Base-by-base conservation (phyloP, 2,888 invertebrate species). In the Orchesellides sinensis region DNA sequence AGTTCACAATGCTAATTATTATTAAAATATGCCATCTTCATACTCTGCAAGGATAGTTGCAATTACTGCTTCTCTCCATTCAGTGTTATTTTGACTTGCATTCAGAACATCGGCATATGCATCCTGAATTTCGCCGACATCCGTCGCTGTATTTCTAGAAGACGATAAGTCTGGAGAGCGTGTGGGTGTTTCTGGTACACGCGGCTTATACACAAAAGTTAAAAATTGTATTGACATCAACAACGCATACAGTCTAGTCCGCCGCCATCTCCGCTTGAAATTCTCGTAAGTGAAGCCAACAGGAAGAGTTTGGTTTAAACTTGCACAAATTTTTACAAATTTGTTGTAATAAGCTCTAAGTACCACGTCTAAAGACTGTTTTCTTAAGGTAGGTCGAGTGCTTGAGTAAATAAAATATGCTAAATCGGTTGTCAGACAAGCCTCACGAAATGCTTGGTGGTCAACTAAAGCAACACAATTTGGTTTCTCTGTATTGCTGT, bases 401-500 rank as follows among this genome's bases (percentile, higher is more conserved):
- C 83, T 79, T 6, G 80, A 78, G 69, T 83, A 85, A 1, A 87
- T 35, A 21, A 83, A 63, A 52, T 83, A 82, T 21, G 59, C 65
- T 6, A 87, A 32, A 61, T 87, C 87, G 3, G 49, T 45, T 17
- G 83, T 77, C 8, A 82, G 72, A 49, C 85, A 85, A 3, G 66
- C 70, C 35, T 85, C 84, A 5, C 84, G 66, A n/a, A 68, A 72
- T 0, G 74, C 52, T 75, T 85, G 87, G 12, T 84, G 74, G 66
- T 87, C 87, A 6, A 87, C 74, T 6, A 85, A 54, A 5, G 78
- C 47, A 23, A 79, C 74, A 47, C 82, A 73, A 0, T 68, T 25
- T 3, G 87, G 83, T 29, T 59, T 29, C 29, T 12, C 29, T 17
- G 40, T 72, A 21, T 73, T 40, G 1, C 54, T 40, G 2, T 35